Base-by-base conservation (phyloP, 2,888 invertebrate genomes). In the Pherbina coryleti region DNA sequence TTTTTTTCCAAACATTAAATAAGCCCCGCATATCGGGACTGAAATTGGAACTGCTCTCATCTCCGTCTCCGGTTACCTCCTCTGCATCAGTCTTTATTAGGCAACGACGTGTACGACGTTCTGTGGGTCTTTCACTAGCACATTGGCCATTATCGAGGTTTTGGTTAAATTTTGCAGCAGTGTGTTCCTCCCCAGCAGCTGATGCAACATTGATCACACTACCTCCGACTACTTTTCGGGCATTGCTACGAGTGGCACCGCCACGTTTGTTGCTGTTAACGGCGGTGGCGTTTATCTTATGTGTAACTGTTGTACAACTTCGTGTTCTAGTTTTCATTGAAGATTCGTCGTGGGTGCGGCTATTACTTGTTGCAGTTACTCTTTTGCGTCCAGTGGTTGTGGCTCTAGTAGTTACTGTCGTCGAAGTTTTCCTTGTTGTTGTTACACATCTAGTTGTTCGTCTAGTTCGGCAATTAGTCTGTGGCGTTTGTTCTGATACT, bases 31-130 rank as follows among this genome's bases (percentile, higher is more conserved):
- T 81, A 76, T 84, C 82, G 19, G 84, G 81, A 64, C 82, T 84
- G 82, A 85, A 86, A 79, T 83, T 84, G 70, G 86, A 85, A 82
- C 85, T 87, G 76, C 86, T 87, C 76, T 86, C 86, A 74, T 85
- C 85, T 70, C 77, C 79, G 53, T 77, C 76, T 14, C 2, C 73
- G 62, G 72, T 57, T 34, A 55, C 37, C 25, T 22, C 64, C 17
- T 62, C 76, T 81, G 80, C 44, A 81, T 87, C 89, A 89, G 87
- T 88, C 87, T 89, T 88, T 81, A 86, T 83, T 67, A 88, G 83
- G 80, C 87, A 85, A 80, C 87, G 88, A 76, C 88, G 85, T 4
- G 87, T 84, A 25, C 86, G 86, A 73, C 87, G 86, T 81, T 86
- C 84, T 53, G 22, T 55, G 34, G 72, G 77, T 72, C 76, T 77